A percentile compares a stretch with the other conserved stretches of the same genome.
These are phyloP conservation scores for Macrosoma leucophasiata DNA, from an alignment of 2,888 invertebrate genomes.

Conservation along the genomic window DNA sequence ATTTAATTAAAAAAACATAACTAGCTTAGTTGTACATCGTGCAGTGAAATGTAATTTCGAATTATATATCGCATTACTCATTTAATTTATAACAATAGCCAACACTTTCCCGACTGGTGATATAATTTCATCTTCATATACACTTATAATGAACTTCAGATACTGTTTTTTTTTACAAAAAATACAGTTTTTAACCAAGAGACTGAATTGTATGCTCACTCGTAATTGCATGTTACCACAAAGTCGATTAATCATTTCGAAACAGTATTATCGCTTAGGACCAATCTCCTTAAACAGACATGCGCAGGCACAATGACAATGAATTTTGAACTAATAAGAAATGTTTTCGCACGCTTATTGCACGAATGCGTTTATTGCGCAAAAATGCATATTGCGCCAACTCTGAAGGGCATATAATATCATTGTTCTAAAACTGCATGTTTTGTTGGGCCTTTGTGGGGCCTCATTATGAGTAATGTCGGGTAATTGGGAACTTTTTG, in stretches of 20 bases:
- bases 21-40: too few species aligned
- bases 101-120: too few species aligned
- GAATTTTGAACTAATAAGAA: constrained; percentile 54
- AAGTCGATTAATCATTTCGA: constrained; percentile 36
- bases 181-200: too few species aligned
- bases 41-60: too few species aligned
- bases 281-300: constrained; percentile 41
- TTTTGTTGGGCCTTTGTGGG: constrained; percentile 13
- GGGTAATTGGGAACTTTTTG: constrained; percentile 24
- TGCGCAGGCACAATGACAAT: constrained; percentile 53
- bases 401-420: constrained; percentile 42
- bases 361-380: constrained; percentile 39
- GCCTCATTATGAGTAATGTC: constrained; percentile 21
- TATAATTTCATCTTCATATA: too few species aligned
- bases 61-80: too few species aligned
- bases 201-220: too few species aligned
- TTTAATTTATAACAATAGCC: too few species aligned
- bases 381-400: constrained; percentile 49
- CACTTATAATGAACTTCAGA: too few species aligned
- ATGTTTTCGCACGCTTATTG: constrained; percentile 57
- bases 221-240: not conserved
- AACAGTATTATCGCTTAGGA: constrained; percentile 42
- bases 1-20: too few species aligned
- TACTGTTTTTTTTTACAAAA: too few species aligned
- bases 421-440: constrained; percentile 31